Percentiles rank a stretch among this genome's conserved stretches.
Evolutionary conservation across 1,140 invertebrate species (phyloP).

Genomic region (Telenomus remus): DNA sequence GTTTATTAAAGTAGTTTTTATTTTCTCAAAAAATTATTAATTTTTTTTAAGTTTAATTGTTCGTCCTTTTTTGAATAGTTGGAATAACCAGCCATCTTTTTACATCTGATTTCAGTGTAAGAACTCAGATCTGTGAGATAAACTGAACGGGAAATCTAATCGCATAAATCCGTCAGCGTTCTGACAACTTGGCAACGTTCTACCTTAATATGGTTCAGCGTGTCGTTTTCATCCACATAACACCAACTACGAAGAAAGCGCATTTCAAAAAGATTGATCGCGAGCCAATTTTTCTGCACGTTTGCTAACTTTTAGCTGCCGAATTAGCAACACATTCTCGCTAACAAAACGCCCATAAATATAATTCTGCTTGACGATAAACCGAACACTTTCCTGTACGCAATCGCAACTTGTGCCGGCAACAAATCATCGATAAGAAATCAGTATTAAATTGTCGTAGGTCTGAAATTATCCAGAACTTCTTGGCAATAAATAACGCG

Average conservation of each 20-base stretch:
- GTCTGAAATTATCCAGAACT: conserved; percentile 20
- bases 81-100: too few species aligned
- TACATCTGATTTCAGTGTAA: background rate
- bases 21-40: too few species aligned
- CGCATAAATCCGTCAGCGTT: conserved; percentile 4
- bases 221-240: conserved; percentile 5
- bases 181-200: conserved; percentile 16
- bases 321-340: too few species aligned
- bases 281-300: too few species aligned
- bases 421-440: conserved; percentile 46
- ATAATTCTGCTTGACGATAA: conserved; percentile 23
- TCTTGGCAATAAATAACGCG: conserved; percentile 35
- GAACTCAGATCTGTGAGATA: background rate
- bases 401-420: conserved; percentile 4
- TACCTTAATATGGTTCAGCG: conserved; percentile 23
- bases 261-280: background rate
- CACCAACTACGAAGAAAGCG: conserved; percentile 9
- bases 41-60: too few species aligned
- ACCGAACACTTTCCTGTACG: conserved; percentile 5
- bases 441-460: conserved; percentile 45
- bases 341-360: background rate
- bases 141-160: conserved; percentile 1
- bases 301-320: too few species aligned
- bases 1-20: too few species aligned
- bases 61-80: too few species aligned